Conservation (phyloP, 2,888 invertebrate genomes). For the Ecliptopera silaceata region DNA sequence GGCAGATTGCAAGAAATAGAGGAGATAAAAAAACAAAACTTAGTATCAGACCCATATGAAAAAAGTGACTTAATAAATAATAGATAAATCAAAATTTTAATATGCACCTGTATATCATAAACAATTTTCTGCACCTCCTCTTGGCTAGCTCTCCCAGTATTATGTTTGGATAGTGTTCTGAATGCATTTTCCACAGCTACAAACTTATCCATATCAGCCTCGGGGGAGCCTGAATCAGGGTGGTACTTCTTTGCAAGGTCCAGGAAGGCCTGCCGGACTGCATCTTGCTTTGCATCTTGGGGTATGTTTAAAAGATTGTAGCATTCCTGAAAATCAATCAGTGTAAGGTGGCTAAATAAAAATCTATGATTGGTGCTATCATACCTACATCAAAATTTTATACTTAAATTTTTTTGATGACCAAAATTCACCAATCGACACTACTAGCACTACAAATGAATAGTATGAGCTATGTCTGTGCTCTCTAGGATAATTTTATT, state of each 20-base stretch:
- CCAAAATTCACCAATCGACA: too few relatives aligned
- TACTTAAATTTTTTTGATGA: too few relatives aligned
- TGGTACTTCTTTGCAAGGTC: conserved; percentile 91
- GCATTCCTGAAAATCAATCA: conserved; percentile 86
- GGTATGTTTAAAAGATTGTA: conserved; percentile 86
- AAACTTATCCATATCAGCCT: conserved; percentile 89
- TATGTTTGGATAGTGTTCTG: conserved; percentile 86
- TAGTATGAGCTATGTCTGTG: neutral
- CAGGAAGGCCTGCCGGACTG: conserved; percentile 88
- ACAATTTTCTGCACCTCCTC: conserved; percentile 83
- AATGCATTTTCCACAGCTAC: conserved; percentile 90
- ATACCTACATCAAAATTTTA: too few relatives aligned
- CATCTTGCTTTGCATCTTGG: conserved; percentile 87
- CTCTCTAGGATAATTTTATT: too few relatives aligned
- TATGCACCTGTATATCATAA: conserved; percentile 84
- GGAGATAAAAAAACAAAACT: too few relatives aligned
- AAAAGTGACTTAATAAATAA: too few relatives aligned
- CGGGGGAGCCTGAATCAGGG: conserved; percentile 89
- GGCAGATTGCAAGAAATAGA: too few relatives aligned
- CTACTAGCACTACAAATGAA: too few relatives aligned
- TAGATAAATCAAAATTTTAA: neutral
- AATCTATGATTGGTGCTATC: too few relatives aligned
- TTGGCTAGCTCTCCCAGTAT: conserved; percentile 71
- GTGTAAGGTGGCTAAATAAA: too few relatives aligned
- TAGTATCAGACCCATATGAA: too few relatives aligned